Conservation (phyloP, 30 jellyfish, hydroid and myxozoan species). For the Aurelia sp. region DNA sequence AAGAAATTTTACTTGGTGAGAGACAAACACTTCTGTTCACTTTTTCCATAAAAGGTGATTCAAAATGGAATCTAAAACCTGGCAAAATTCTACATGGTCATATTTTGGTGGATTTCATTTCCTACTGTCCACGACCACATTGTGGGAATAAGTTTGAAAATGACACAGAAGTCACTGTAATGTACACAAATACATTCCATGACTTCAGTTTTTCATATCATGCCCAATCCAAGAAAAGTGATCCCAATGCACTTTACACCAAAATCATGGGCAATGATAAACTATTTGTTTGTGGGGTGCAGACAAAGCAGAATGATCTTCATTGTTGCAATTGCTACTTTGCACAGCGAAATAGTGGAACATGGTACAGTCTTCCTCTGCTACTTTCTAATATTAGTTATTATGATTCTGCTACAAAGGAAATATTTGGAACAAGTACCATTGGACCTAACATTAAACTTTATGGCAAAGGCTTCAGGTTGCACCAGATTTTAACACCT, state of each 20-base stretch:
- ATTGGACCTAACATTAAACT: too few species aligned
- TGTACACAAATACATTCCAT: neutral
- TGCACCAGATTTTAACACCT: too few species aligned
- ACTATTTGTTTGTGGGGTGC: constrained; percentile 23
- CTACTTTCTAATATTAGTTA: neutral
- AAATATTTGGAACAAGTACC: constrained; percentile 2
- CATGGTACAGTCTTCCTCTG: constrained; percentile 9
- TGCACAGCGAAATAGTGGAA: neutral
- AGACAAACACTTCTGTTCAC: neutral
- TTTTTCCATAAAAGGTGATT: neutral
- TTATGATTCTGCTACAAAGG: constrained; percentile 3
- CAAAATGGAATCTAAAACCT: constrained; percentile 1
- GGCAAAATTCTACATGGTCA: neutral
- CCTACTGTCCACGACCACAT: constrained; percentile 16
- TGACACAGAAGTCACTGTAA: neutral
- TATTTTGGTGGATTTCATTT: neutral
- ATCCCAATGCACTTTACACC: neutral
- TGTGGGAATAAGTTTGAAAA: neutral
- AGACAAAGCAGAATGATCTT: neutral
- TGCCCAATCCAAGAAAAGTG: neutral
- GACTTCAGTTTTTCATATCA: neutral
- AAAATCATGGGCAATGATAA: neutral
- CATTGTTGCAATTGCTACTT: constrained; percentile 2
- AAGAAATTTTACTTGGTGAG: constrained; percentile 21
- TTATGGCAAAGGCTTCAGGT: too few species aligned